Evolutionary conservation across 1,140 invertebrate species (phyloP).

Genomic region (Tetragonula clypearis): DNA sequence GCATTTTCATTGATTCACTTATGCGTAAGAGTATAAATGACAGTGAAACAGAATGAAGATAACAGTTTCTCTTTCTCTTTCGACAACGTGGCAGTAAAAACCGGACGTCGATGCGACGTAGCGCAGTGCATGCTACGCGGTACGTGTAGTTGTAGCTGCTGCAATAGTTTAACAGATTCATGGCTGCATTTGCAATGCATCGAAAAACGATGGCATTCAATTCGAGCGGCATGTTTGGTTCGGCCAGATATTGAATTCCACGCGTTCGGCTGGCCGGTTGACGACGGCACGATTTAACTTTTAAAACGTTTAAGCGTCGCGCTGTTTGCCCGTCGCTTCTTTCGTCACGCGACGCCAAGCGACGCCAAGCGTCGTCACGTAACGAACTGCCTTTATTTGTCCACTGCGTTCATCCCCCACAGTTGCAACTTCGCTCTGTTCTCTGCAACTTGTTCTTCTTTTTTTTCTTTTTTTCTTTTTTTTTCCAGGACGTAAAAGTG

Average conservation of each 20-base stretch:
- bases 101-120: not conserved
- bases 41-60: not conserved
- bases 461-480: no score
- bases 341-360: conserved; percentile 28
- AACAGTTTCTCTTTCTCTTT: conserved; percentile 27
- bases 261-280: conserved; percentile 42
- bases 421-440: not conserved
- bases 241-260: conserved; percentile 61
- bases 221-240: conserved; percentile 53
- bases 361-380: conserved; percentile 25
- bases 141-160: conserved; percentile 33
- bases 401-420: not conserved
- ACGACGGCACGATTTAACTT: conserved; percentile 58
- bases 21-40: not conserved
- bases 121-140: not conserved
- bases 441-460: not conserved
- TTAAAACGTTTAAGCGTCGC: conserved; percentile 60
- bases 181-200: conserved; percentile 65
- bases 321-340: conserved; percentile 40
- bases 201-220: conserved; percentile 63
- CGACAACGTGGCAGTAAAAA: conserved; percentile 16
- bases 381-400: conserved; percentile 56
- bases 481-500: no score
- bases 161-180: conserved; percentile 63
- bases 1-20: not conserved